These are phyloP conservation scores for Entomobrya multifasciata DNA, from an alignment of 2,888 invertebrate species.

Conservation along the genomic window DNA sequence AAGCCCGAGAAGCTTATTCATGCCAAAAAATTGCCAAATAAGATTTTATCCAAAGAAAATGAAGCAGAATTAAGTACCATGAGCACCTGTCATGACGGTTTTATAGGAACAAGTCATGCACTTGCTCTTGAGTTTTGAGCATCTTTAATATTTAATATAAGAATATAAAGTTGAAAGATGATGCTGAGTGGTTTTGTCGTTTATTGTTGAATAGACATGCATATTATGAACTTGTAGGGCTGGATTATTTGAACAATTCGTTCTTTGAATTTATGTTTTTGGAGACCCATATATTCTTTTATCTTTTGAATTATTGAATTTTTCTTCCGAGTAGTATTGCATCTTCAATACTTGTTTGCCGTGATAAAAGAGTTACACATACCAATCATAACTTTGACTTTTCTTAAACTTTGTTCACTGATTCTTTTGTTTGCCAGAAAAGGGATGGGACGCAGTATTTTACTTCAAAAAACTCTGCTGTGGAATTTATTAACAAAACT, in stretches of 20 bases:
- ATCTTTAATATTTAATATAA: no score
- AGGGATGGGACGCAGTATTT: not conserved
- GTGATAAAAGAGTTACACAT: not conserved
- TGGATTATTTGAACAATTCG: no score
- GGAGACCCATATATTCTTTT: no score
- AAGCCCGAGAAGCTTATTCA: not conserved
- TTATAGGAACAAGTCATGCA: constrained; percentile 37
- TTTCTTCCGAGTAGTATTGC: constrained; percentile 17
- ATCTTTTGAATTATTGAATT: constrained; percentile 58
- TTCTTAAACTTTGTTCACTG: not conserved
- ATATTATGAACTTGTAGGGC: no score
- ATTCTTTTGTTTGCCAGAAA: constrained; percentile 41
- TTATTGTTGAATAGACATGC: no score
- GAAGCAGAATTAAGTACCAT: constrained; percentile 11
- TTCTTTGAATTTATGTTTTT: no score
- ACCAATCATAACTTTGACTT: no score
- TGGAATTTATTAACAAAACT: constrained; percentile 6
- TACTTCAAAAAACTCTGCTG: constrained; percentile 1
- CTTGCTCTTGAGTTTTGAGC: no score
- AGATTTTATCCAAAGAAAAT: constrained; percentile 27
- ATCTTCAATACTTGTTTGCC: constrained; percentile 35
- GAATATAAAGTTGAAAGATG: no score
- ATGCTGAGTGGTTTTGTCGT: no score
- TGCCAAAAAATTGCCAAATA: constrained; percentile 29
- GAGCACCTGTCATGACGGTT: constrained; percentile 23